A percentile compares a stretch with the other conserved stretches of the same genome.
Evolutionary conservation across 2,113 vertebrate species (phyloP).

Genomic region (Mystacornis crossleyi): DNA sequence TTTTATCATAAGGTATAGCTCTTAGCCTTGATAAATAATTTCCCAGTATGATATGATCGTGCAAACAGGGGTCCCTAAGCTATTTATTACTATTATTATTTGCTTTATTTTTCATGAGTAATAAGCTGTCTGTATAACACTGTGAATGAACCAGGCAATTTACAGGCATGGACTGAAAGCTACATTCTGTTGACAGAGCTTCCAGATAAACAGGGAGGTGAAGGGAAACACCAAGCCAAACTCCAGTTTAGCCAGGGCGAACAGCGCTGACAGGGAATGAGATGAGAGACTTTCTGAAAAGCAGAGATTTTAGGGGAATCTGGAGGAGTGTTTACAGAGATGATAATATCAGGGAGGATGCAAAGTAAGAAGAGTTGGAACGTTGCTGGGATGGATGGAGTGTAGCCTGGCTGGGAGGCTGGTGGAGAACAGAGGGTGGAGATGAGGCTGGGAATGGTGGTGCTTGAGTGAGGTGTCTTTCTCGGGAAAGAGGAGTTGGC

Average conservation of each 20-base stretch:
- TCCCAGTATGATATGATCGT: not conserved
- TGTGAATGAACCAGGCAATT: not conserved
- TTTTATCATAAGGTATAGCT: constrained; percentile 14
- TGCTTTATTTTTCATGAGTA: constrained; percentile 15
- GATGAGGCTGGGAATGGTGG: not conserved
- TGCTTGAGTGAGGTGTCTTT: not conserved
- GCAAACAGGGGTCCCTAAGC: not conserved
- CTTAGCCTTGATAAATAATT: constrained; percentile 43
- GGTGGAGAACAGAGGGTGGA: not conserved
- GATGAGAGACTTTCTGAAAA: not conserved
- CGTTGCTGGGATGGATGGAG: not conserved
- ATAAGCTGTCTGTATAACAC: not conserved
- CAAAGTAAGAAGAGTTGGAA: not conserved
- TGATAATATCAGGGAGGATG: not conserved
- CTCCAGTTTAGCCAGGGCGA: not conserved
- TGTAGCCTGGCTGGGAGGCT: not conserved
- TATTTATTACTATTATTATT: constrained; percentile 21
- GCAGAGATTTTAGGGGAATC: not conserved
- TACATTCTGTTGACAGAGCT: not conserved
- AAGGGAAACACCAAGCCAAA: not conserved
- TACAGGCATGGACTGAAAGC: not conserved
- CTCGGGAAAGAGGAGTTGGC: not conserved
- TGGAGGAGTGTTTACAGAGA: not conserved
- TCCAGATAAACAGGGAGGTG: not conserved
- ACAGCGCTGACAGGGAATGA: not conserved